Evolutionary conservation across 2,113 vertebrate species (phyloP), one percentile per base, ranked within the genome.

Genomic region (Bambusicola thoracicus): DNA sequence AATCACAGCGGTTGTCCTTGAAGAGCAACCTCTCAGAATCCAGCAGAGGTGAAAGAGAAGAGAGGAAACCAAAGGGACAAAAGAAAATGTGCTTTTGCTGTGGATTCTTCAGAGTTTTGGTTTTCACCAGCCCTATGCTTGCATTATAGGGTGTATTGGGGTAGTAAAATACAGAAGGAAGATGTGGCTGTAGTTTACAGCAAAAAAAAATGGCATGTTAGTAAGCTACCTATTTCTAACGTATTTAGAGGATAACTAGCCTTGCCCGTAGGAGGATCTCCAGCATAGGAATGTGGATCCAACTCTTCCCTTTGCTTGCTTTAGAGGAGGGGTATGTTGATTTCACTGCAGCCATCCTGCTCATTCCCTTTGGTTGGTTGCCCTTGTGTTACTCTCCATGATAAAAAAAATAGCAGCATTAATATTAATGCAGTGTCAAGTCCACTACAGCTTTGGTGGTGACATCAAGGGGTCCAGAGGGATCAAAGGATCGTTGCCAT

Each of bases 191-290:
- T 87, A 63, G 66, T 83, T 73, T 63, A 48, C 73, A 73, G 65
- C 2, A 78, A 61, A 89, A 61, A 89, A n/a, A 41, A 16, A 32
- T n/a, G 29, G 46, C 46, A 36, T 0, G 3, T 69, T 92, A 91
- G 41, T 82, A 56, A 89, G 63, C 70, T 70, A 11, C 91, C 67
- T 87, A 49, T 80, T 95, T 93, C 58, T 85, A 79, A 22, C 30
- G 3, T 85, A 75, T 93, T 95, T 87, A 82, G 55, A 89, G 66
- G 29, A 73, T 38, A 92, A 69, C 77, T 49, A 6, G 48, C 21
- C 48, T 21, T 22, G 22, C 48, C 21, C 24, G 22, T 11, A 48
- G 48, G 48, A 48, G 48, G 48, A 22, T 48, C 21, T 48, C 21
- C 48, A 24, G 48, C 61, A 14, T 8, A 55, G 43, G 11, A 25